These are phyloP conservation scores for Nasonia giraulti DNA, from an alignment of 1,140 invertebrate genomes.

Conservation along the genomic window DNA sequence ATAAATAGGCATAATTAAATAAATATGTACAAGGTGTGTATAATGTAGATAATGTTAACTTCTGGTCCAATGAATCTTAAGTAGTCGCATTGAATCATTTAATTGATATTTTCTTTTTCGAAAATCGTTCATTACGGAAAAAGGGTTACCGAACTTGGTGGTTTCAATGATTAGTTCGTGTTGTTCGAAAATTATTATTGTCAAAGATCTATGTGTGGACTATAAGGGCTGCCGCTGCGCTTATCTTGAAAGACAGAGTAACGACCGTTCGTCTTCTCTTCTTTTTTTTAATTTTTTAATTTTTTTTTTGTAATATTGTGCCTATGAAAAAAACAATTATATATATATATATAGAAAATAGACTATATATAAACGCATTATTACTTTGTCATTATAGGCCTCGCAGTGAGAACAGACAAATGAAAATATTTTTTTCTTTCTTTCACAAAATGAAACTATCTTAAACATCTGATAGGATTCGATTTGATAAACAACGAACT, in stretches of 20 bases:
- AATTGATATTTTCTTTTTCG: constrained; percentile 33
- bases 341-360: constrained; percentile 48
- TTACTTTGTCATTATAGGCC: constrained; percentile 36
- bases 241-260: constrained; percentile 33
- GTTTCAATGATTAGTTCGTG: constrained; percentile 49
- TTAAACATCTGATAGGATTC: constrained; percentile 29
- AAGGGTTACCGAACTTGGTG: constrained; percentile 47
- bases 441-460: constrained; percentile 37
- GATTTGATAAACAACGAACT: constrained; percentile 17
- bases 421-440: constrained; percentile 31
- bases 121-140: constrained; percentile 43
- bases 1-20: constrained; percentile 54
- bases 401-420: constrained; percentile 20
- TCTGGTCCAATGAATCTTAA: constrained; percentile 58
- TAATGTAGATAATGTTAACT: constrained; percentile 47
- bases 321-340: constrained; percentile 36
- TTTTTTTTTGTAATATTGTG: constrained; percentile 14
- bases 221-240: constrained; percentile 6
- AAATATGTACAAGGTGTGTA: constrained; percentile 55
- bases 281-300: constrained; percentile 6
- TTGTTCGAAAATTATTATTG: constrained; percentile 56
- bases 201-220: constrained; percentile 50
- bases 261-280: constrained; percentile 11
- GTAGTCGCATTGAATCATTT: constrained; percentile 38
- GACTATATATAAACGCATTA: constrained; percentile 46